Percentiles rank a stretch among this genome's conserved stretches.
Evolutionary conservation across 2,797 vertebrate species (phyloP).

Genomic region (Clarias platycephalus): DNA sequence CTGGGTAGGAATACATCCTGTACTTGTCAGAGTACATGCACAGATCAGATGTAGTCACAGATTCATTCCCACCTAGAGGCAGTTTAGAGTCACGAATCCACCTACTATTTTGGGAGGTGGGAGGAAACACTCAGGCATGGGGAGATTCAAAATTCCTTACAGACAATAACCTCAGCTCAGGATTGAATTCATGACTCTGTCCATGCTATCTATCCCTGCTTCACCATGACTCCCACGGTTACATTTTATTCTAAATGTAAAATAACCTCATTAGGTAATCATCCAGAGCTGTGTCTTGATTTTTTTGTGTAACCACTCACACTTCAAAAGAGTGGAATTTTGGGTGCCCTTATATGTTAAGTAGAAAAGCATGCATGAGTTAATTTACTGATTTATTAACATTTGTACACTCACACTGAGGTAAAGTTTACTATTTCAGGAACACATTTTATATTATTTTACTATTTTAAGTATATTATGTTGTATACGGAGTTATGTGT

Average conservation of each 20-base stretch:
- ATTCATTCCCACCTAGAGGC: background rate
- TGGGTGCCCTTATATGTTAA: background rate
- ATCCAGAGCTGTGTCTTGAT: background rate
- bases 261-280: background rate
- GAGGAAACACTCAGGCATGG: background rate
- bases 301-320: background rate
- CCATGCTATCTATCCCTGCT: background rate
- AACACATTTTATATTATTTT: background rate
- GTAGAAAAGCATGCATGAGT: background rate
- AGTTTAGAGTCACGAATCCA: background rate
- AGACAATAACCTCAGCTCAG: background rate
- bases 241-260: background rate
- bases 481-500: background rate
- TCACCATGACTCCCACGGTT: background rate
- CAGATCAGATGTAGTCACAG: background rate
- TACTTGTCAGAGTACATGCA: background rate
- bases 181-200: background rate
- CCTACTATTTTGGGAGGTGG: background rate
- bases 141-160: background rate
- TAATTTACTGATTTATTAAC: background rate
- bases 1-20: background rate
- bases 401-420: background rate
- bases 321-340: no score
- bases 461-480: background rate
- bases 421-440: background rate